A percentile compares a stretch with the other conserved stretches of the same genome.
These are phyloP conservation scores for Solenopsis invicta DNA, from an alignment of 1,140 invertebrate genomes.

Conservation along the genomic window DNA sequence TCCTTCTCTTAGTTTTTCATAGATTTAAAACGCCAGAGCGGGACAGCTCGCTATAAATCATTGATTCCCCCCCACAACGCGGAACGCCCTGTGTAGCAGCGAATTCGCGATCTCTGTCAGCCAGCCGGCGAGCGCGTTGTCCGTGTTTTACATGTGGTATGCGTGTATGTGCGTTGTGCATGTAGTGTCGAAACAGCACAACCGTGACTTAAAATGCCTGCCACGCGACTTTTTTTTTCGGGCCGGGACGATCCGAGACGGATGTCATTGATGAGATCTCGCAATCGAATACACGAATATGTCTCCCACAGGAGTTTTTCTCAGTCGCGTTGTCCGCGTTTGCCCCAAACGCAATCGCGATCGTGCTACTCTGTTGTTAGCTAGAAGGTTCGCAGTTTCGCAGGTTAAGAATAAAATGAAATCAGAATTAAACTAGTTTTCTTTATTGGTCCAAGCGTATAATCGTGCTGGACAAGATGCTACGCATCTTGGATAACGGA, in stretches of 20 bases:
- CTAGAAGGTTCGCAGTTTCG: background rate
- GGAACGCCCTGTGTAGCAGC: constrained; percentile 83
- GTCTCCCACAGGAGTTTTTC: constrained; percentile 7
- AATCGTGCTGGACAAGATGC: background rate
- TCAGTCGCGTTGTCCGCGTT: constrained; percentile 54
- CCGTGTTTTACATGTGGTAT: constrained; percentile 66
- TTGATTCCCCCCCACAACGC: constrained; percentile 81
- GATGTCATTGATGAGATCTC: constrained; percentile 45
- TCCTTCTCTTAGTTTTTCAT: constrained; percentile 85
- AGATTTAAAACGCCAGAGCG: constrained; percentile 82
- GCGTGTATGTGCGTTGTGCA: constrained; percentile 60
- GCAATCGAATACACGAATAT: constrained; percentile 39
- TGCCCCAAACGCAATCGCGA: background rate
- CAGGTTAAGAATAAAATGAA: background rate
- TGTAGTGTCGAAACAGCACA: constrained; percentile 59
- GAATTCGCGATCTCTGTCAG: constrained; percentile 66
- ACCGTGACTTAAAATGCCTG: constrained; percentile 80
- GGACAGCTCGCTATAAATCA: constrained; percentile 83
- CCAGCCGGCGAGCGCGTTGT: constrained; percentile 43
- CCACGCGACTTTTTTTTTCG: constrained; percentile 74
- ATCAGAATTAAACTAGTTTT: background rate
- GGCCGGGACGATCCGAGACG: constrained; percentile 68
- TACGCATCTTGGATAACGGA: background rate
- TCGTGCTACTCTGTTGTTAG: background rate
- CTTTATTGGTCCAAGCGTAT: background rate